A percentile compares a stretch with the other conserved stretches of the same genome.
These are phyloP conservation scores for Ptychadena robeensis DNA, from an alignment of 2,797 vertebrate species.

Conservation along the genomic window DNA sequence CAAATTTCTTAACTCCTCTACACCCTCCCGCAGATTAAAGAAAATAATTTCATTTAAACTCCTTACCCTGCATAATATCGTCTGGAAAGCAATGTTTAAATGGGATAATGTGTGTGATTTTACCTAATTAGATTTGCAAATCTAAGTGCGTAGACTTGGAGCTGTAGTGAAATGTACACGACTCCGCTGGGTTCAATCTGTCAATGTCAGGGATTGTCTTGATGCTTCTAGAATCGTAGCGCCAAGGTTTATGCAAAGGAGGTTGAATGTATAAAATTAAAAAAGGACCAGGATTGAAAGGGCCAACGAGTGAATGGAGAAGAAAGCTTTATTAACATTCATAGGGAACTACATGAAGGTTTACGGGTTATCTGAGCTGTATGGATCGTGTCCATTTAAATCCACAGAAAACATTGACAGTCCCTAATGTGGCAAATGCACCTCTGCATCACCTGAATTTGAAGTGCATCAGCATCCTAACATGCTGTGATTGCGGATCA, in stretches of 20 bases:
- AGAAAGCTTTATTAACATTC: too few species aligned
- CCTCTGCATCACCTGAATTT: too few species aligned
- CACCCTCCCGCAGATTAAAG: not conserved
- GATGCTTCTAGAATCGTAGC: conserved; percentile 8
- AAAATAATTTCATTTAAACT: conserved; percentile 16
- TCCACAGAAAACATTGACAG: too few species aligned
- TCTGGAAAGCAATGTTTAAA: conserved; percentile 50
- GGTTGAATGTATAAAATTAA: not conserved
- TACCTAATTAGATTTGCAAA: conserved; percentile 62
- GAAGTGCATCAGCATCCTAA: too few species aligned
- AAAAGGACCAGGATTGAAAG: not conserved
- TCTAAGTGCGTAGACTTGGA: conserved; percentile 45
- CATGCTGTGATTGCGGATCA: too few species aligned
- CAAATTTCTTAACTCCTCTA: not conserved
- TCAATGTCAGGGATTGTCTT: conserved; percentile 48
- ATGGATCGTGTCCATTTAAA: too few species aligned
- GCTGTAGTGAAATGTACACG: conserved; percentile 51
- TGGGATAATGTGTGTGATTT: conserved; percentile 59
- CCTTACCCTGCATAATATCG: conserved; percentile 30
- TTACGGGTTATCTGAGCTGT: too few species aligned
- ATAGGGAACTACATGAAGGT: too few species aligned
- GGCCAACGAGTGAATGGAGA: too few species aligned
- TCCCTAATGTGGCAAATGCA: too few species aligned
- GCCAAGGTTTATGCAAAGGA: conserved; percentile 39
- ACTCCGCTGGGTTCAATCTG: conserved; percentile 52